phyloP scores from a whole-genome alignment of 2,113 vertebrate genomes.

The Rattus norvegicus region DNA sequence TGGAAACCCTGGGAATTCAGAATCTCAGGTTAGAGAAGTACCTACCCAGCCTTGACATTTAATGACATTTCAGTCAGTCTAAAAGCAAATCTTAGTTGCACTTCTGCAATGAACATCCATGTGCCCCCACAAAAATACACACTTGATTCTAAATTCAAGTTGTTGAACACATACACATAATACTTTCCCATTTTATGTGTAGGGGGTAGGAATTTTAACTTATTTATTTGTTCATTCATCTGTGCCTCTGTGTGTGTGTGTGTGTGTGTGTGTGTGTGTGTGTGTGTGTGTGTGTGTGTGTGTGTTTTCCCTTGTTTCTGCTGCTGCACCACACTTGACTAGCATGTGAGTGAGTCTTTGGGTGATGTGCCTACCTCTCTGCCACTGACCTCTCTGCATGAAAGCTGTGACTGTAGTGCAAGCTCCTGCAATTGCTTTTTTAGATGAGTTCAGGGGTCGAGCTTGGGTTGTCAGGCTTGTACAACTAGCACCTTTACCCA shows the following conservation, averaged over 20 bases:
- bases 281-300: too few species aligned
- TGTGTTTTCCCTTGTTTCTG: too few species aligned
- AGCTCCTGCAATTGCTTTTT: background rate
- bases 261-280: background rate
- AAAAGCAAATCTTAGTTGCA: background rate
- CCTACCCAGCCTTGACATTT: background rate
- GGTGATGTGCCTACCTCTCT: background rate
- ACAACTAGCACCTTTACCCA: too few species aligned
- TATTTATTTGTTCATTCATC: background rate
- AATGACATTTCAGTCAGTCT: background rate
- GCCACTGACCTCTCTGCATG: background rate
- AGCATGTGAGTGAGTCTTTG: background rate
- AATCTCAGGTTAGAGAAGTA: background rate
- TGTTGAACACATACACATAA: background rate
- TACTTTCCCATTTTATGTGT: background rate
- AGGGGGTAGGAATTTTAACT: background rate
- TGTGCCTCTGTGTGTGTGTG: background rate
- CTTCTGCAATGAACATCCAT: background rate
- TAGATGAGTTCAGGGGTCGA: background rate
- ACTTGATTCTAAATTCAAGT: background rate
- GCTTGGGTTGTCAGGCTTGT: background rate
- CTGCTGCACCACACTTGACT: background rate
- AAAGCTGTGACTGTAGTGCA: background rate
- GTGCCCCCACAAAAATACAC: background rate
- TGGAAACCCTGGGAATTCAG: slow-evolving; percentile 12